Base-by-base conservation (phyloP, 2,113 vertebrate species). In the Hystrix cristata region DNA sequence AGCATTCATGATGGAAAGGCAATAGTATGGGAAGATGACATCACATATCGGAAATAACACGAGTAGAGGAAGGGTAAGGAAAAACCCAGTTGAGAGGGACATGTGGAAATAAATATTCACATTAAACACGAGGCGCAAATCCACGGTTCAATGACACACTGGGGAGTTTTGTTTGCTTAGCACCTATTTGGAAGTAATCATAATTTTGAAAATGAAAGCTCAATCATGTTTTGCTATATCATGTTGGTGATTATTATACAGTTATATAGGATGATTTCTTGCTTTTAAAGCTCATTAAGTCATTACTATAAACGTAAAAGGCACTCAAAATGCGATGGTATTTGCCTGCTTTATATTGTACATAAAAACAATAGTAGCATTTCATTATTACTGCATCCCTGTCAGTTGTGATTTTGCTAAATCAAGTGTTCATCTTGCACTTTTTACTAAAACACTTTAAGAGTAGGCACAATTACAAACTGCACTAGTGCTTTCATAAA, bases 31-130 rank as follows among this genome's bases (percentile, higher is more conserved):
- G 96, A 98, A 97, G 72, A 92, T 95, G 94, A 97, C 95, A 96
- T 97, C 98, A 97, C 93, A 91, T 93, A 95, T 96, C 96, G 96
- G 96, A 97, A 97, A 97, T 95, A 97, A 96, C 89, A 60, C 69
- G 94, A 96, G 96, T 97, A 97, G 95, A 98, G 96, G 96, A 97
- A 97, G 90, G 96, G 97, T 95, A 93, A 98, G 97, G 82, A 98
- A 97, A 97, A 97, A 96, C 65, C 92, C 97, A 97, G 94, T 60
- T 95, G 97, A 97, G 89, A 97, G 97, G 98, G 98, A 94, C 89
- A 89, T 60, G 53, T 5, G 96, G 98, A 98, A 98, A 99, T 98
- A 99, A 99, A 99, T 98, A 99, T 99, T 99, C 99, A 99, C 99
- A 99, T 99, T 98, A 98, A 97, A 98, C 98, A 96, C 96, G 96